Evolutionary conservation across 2,888 invertebrate genomes (phyloP).

Genomic region (Pterobdella sp.): DNA sequence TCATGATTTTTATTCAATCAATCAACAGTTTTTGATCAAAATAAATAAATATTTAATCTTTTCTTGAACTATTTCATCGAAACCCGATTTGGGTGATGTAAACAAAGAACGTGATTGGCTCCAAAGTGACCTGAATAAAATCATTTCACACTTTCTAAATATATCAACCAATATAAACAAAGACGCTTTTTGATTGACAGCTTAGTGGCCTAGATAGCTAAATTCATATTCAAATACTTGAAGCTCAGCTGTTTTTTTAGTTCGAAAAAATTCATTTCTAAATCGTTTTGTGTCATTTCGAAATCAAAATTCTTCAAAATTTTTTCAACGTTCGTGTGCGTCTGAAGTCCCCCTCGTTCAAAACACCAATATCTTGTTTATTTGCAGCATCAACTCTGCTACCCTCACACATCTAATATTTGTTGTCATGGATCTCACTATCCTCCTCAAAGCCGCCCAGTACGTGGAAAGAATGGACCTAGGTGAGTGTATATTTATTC

Average conservation of each 20-base stretch:
- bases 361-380: not conserved
- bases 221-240: slow-evolving; percentile 1
- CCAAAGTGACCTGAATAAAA: not conserved
- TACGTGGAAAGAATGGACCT: slow-evolving; percentile 23
- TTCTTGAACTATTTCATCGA: not conserved
- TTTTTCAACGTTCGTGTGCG: not conserved
- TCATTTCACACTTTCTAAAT: not conserved
- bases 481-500: slow-evolving; percentile 12
- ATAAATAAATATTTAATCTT: too few species aligned
- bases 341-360: not conserved
- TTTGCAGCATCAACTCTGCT: not conserved
- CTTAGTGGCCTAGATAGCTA: not conserved
- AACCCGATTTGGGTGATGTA: not conserved
- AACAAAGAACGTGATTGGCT: not conserved
- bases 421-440: slow-evolving; percentile 19
- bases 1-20: too few species aligned
- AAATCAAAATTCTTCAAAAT: not conserved
- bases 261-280: not conserved
- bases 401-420: not conserved
- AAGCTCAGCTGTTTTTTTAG: slow-evolving; percentile 11
- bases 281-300: not conserved
- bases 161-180: not conserved
- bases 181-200: slow-evolving; percentile 1
- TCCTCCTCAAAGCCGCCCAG: slow-evolving; percentile 24
- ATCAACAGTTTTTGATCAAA: too few species aligned